Evolutionary conservation across 2,888 invertebrate genomes (phyloP).

Genomic region (Andrena minutula): DNA sequence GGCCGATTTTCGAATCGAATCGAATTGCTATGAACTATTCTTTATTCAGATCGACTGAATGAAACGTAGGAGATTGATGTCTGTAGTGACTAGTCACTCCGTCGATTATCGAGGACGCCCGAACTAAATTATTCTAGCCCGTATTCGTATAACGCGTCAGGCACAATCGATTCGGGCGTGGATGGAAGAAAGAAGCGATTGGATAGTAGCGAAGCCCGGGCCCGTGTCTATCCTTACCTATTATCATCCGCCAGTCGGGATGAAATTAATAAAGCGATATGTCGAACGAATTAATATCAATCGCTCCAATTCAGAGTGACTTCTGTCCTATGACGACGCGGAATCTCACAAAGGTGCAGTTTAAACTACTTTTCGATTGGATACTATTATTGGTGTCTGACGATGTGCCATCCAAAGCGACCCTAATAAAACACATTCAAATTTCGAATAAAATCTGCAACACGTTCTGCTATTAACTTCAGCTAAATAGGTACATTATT

Average conservation of each 20-base stretch:
- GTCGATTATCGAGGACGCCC: slow-evolving; percentile 69
- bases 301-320: slow-evolving; percentile 30
- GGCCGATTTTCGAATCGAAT: background rate
- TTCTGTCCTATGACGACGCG: slow-evolving; percentile 34
- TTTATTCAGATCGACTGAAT: too few relatives aligned
- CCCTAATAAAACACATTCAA: too few relatives aligned
- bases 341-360: slow-evolving; percentile 23
- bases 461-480: too few relatives aligned
- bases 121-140: slow-evolving; percentile 75
- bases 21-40: too few relatives aligned
- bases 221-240: slow-evolving; percentile 12
- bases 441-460: too few relatives aligned
- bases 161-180: slow-evolving; percentile 54
- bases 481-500: too few relatives aligned
- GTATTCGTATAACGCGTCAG: slow-evolving; percentile 45
- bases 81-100: slow-evolving; percentile 73
- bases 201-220: slow-evolving; percentile 34
- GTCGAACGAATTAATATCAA: slow-evolving; percentile 12
- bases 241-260: slow-evolving; percentile 25
- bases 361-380: background rate
- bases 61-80: slow-evolving; percentile 67
- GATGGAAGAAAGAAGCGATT: slow-evolving; percentile 34
- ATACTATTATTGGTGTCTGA: background rate
- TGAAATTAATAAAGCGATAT: slow-evolving; percentile 65
- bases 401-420: background rate